phyloP scores from a whole-genome alignment of 2,888 invertebrate genomes.

The Acleris literana region DNA sequence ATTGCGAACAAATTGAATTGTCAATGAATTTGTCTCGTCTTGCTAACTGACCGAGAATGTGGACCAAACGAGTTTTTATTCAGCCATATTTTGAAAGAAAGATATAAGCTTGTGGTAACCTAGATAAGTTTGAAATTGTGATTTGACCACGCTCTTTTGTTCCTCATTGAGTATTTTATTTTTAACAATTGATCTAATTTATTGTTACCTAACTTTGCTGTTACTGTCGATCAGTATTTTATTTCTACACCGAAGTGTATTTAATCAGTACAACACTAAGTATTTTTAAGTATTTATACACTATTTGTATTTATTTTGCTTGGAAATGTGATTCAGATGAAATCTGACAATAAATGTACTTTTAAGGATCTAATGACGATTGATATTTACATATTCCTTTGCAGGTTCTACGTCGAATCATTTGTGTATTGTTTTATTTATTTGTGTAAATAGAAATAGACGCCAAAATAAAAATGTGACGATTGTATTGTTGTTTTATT shows the following conservation, averaged over 20 bases:
- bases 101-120: constrained; percentile 20
- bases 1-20: too few species aligned
- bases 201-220: constrained; percentile 10
- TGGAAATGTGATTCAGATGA: constrained; percentile 50
- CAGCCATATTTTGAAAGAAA: neutral
- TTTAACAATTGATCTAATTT: constrained; percentile 5
- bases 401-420: constrained; percentile 27
- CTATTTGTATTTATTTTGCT: constrained; percentile 15
- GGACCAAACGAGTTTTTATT: too few species aligned
- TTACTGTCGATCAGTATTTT: constrained; percentile 17
- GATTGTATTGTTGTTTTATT: constrained; percentile 33
- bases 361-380: constrained; percentile 28
- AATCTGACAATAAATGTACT: constrained; percentile 58
- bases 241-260: neutral
- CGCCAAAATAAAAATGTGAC: constrained; percentile 36
- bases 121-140: constrained; percentile 14
- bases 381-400: constrained; percentile 25
- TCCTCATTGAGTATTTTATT: constrained; percentile 26
- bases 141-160: constrained; percentile 8
- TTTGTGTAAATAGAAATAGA: constrained; percentile 38
- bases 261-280: constrained; percentile 2
- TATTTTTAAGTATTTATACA: constrained; percentile 20
- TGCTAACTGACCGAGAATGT: too few species aligned
- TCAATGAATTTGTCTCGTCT: too few species aligned
- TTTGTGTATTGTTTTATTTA: constrained; percentile 32